phyloP scores from a whole-genome alignment of 2,113 vertebrate genomes.

The Pardalotus punctatus region DNA sequence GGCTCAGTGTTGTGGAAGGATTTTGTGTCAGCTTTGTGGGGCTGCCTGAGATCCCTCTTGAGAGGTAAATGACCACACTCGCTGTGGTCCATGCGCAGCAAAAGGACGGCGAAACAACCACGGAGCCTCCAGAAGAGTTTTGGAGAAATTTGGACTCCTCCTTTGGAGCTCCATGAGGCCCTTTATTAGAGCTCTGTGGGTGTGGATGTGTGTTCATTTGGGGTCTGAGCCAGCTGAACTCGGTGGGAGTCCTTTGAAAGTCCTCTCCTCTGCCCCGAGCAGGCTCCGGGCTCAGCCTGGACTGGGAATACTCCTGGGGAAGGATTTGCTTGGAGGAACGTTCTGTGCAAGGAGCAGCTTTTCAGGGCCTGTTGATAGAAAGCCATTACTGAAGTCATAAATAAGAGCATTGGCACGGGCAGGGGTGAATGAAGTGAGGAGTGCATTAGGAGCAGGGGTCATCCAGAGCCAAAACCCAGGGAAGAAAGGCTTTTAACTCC shows the following conservation, averaged over 20 bases:
- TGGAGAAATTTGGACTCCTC: not conserved
- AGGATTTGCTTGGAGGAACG: not conserved
- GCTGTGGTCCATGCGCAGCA: not conserved
- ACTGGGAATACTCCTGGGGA: not conserved
- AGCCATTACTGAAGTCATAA: slow-evolving; percentile 4
- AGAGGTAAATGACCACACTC: not conserved
- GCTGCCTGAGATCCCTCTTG: not conserved
- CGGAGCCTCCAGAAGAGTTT: not conserved
- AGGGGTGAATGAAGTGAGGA: slow-evolving; percentile 31
- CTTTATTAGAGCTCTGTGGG: not conserved
- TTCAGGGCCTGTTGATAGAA: slow-evolving; percentile 1
- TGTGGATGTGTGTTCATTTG: not conserved
- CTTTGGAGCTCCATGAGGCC: not conserved
- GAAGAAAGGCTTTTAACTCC: not conserved
- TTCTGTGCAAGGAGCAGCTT: slow-evolving; percentile 8
- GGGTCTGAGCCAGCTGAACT: not conserved
- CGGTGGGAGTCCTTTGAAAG: slow-evolving; percentile 36
- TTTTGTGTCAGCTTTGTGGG: not conserved
- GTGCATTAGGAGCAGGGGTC: not conserved
- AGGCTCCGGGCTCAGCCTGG: not conserved
- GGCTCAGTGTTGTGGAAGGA: not conserved
- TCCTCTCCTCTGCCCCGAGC: not conserved
- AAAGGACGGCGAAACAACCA: not conserved
- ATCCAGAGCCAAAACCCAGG: not conserved
- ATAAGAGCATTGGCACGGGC: slow-evolving; percentile 27